A percentile compares a stretch with the other conserved stretches of the same genome.
Evolutionary conservation across 2,888 invertebrate genomes (phyloP).

Genomic region (Cistogaster globosa): DNA sequence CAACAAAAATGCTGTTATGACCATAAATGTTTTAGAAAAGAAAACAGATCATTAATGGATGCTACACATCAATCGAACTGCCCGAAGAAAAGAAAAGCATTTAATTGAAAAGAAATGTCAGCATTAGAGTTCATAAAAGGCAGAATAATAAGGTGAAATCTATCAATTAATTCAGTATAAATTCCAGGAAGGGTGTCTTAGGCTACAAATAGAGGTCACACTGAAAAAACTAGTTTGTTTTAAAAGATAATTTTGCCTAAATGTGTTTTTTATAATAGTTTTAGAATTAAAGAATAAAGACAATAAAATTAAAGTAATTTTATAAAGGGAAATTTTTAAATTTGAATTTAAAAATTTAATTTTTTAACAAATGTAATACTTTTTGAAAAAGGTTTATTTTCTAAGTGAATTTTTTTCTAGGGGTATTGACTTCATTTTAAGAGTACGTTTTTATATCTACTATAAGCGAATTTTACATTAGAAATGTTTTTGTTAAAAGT

Average conservation of each 20-base stretch:
- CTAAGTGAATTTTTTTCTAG: no score
- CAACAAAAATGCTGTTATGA: conserved; percentile 55
- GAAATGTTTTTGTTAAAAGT: no score
- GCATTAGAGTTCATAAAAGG: neutral
- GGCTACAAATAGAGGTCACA: neutral
- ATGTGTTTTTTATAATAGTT: no score
- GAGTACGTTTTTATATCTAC: no score
- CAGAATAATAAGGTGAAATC: neutral
- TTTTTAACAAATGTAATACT: no score
- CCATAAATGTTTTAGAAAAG: conserved; percentile 58
- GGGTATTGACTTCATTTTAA: no score
- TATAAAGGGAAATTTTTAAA: no score
- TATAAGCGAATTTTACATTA: no score
- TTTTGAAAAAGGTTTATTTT: no score
- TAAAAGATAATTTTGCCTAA: neutral
- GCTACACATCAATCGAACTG: conserved; percentile 14
- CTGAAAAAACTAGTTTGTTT: neutral
- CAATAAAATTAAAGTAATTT: no score
- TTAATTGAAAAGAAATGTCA: conserved; percentile 32
- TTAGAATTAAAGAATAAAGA: no score
- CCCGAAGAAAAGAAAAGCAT: conserved; percentile 15
- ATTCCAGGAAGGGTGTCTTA: neutral
- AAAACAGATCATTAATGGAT: conserved; percentile 54
- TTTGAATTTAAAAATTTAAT: no score
- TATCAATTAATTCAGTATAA: neutral